Evolutionary conservation across 2,888 invertebrate genomes (phyloP).

Genomic region (Phanerotoma sp.): DNA sequence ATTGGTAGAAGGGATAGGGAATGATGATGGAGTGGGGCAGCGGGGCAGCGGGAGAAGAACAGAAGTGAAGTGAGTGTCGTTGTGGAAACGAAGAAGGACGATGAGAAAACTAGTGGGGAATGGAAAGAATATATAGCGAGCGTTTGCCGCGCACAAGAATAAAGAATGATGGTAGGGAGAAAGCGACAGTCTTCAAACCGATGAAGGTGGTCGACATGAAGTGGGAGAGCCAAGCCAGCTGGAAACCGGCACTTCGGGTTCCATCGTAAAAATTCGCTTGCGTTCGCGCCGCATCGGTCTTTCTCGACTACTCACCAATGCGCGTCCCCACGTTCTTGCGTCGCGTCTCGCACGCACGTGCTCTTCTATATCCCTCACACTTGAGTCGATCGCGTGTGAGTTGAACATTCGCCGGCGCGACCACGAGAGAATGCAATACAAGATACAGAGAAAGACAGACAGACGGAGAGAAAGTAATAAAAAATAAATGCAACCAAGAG

Average conservation of each 20-base stretch:
- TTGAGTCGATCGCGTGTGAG: conserved; percentile 8
- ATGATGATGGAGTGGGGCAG: conserved; percentile 24
- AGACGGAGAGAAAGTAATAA: background rate
- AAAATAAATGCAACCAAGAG: background rate
- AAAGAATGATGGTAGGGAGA: conserved; percentile 11
- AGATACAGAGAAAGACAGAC: background rate
- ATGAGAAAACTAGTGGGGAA: conserved; percentile 9
- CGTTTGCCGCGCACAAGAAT: conserved; percentile 18
- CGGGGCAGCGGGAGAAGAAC: conserved; percentile 27
- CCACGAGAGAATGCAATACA: background rate
- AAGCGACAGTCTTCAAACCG: conserved; percentile 6
- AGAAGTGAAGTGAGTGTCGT: conserved; percentile 20
- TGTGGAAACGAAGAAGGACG: conserved; percentile 9
- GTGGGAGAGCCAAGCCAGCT: conserved; percentile 11
- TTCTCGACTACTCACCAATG: conserved; percentile 4
- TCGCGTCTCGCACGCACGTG: conserved; percentile 18
- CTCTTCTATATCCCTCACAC: conserved; percentile 10
- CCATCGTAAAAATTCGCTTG: conserved; percentile 12
- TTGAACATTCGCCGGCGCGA: conserved; percentile 7
- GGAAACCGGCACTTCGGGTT: conserved; percentile 11
- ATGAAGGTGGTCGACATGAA: conserved; percentile 13
- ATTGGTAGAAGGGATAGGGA: conserved; percentile 14
- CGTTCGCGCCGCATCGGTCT: conserved; percentile 2
- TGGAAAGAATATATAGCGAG: conserved; percentile 17
- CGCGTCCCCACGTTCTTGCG: background rate